phyloP scores from a whole-genome alignment of 2,797 vertebrate species.

The Eulemur albifrons region DNA sequence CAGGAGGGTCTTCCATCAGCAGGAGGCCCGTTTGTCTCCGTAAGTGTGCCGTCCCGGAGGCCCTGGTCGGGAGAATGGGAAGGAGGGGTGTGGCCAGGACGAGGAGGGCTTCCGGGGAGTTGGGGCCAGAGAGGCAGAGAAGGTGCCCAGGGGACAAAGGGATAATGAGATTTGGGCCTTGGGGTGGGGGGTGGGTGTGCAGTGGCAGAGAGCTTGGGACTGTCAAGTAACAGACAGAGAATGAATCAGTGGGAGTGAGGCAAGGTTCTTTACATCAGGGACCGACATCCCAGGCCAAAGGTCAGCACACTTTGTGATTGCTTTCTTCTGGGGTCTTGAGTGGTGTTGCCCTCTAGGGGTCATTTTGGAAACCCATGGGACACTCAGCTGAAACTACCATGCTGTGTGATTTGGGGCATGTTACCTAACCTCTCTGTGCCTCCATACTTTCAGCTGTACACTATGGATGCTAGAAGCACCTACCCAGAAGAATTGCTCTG shows the following conservation, averaged over 20 bases:
- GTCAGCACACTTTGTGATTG: not conserved
- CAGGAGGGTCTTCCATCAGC: conserved; percentile 47
- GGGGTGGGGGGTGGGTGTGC: not conserved
- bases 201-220: not conserved
- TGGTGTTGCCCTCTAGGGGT: not conserved
- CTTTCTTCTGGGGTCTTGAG: not conserved
- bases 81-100: not conserved
- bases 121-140: not conserved
- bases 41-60: conserved; percentile 30
- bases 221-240: not conserved
- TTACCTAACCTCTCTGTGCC: not conserved
- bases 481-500: not conserved
- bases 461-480: not conserved
- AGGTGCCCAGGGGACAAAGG: not conserved
- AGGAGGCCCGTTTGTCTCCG: conserved; percentile 59
- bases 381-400: not conserved
- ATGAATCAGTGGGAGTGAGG: not conserved
- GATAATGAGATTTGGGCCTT: not conserved
- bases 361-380: not conserved
- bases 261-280: too few relatives aligned
- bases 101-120: too few relatives aligned
- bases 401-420: not conserved
- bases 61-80: not conserved
- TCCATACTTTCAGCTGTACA: not conserved
- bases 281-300: not conserved